Conservation (phyloP, 1,140 invertebrate species). For the Melitaea cinxia region DNA sequence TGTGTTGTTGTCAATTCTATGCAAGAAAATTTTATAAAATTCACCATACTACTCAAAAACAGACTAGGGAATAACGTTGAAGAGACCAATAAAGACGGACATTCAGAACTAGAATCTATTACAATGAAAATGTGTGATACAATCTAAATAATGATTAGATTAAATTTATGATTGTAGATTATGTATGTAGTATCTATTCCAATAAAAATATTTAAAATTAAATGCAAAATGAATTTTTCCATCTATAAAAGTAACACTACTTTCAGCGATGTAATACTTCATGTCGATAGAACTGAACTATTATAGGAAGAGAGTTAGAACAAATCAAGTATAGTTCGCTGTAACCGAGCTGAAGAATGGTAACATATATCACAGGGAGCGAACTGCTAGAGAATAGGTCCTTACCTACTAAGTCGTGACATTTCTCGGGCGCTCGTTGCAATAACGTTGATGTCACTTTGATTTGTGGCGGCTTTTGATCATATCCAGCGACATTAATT, state of each 20-base stretch:
- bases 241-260: not conserved
- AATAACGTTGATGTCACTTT: constrained; percentile 66
- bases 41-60: too few species aligned
- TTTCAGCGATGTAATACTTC: constrained; percentile 13
- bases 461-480: constrained; percentile 58
- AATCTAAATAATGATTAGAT: too few species aligned
- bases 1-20: too few species aligned
- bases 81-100: too few species aligned
- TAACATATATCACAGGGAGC: constrained; percentile 51
- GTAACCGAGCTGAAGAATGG: constrained; percentile 51
- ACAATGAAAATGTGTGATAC: too few species aligned
- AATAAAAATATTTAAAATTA: not conserved
- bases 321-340: constrained; percentile 42
- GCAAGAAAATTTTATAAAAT: too few species aligned
- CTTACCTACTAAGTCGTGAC: constrained; percentile 52
- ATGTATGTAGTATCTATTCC: too few species aligned
- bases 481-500: constrained; percentile 23
- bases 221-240: not conserved
- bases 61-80: too few species aligned
- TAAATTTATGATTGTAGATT: too few species aligned
- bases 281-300: constrained; percentile 33
- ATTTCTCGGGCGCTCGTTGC: constrained; percentile 57
- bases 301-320: constrained; percentile 37
- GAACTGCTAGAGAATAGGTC: constrained; percentile 58
- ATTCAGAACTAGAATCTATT: too few species aligned